A percentile compares a stretch with the other conserved stretches of the same genome.
phyloP scores from a whole-genome alignment of 2,113 vertebrate genomes.

The Leucopternis melanops region DNA sequence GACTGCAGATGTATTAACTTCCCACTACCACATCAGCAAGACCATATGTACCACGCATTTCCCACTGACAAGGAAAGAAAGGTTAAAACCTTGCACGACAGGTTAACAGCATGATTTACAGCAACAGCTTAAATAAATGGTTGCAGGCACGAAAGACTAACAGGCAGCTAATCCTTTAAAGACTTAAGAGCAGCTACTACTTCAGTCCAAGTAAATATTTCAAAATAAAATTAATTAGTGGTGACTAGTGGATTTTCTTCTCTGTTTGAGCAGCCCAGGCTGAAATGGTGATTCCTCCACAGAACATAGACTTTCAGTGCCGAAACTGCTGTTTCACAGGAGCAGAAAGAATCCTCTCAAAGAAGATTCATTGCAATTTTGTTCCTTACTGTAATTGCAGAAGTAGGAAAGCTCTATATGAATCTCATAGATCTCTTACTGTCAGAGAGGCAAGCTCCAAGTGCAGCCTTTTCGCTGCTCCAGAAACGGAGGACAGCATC shows the following conservation, averaged over 20 bases:
- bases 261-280: not conserved
- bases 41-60: not conserved
- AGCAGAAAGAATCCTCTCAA: not conserved
- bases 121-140: constrained; percentile 1
- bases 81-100: not conserved
- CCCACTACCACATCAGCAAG: not conserved
- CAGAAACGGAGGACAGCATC: not conserved
- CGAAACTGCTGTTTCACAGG: not conserved
- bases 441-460: not conserved
- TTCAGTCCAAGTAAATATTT: constrained; percentile 32
- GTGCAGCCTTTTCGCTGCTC: not conserved
- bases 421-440: not conserved
- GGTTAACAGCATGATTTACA: constrained; percentile 42
- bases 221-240: constrained; percentile 33
- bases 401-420: not conserved
- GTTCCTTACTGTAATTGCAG: not conserved
- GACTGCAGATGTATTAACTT: not conserved
- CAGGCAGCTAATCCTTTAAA: constrained; percentile 47
- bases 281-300: not conserved
- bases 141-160: not conserved
- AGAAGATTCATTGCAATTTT: not conserved
- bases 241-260: not conserved
- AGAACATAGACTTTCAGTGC: not conserved
- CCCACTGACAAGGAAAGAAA: not conserved
- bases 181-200: constrained; percentile 4